Evolutionary conservation across 1,140 invertebrate genomes (phyloP), one percentile per base, ranked within the genome.

Genomic region (Mamestra configurata): DNA sequence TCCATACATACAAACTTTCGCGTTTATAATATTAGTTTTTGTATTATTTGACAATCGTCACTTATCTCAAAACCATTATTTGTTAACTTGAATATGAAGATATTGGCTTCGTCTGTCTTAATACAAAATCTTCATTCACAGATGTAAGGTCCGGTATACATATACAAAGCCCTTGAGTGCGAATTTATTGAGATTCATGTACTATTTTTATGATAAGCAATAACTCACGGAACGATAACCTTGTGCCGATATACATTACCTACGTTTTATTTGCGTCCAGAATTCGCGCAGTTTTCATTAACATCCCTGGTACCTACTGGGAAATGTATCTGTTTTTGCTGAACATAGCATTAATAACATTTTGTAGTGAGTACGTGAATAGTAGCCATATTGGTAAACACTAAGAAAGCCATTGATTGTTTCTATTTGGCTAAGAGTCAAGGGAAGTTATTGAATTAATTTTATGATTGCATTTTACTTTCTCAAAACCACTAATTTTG

Each of bases 181-280:
- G n/a, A 43, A 18, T 37, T 64, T 64, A 64, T 64, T 40, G 5
- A 43, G n/a, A 68, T 15, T 22, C 64, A 24, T 7, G 37, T 24
- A 68, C 64, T 68, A 68, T 40, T 24, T 61, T 68, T 27, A 68
- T 46, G 64, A 46, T 46, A 13, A 61, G 64, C 64, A 22, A 46
- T 68, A 68, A 68, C 22, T 68, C 64, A 46, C 10, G 11, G 31
- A 37, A 6, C 22, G 40, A 24, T 46, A 15, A 27, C 64, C 70
- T 53, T 53, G 70, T 35, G 20, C 40, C 40, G 43, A 37, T 64
- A 22, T 72, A 31, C 27, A 72, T 55, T 13, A 55, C 35, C 27
- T 24, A n/a, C n/a, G n/a, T 68, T 61, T 61, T 68, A 68, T 68
- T 68, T 24, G 13, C 64, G 37, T n/a, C 4, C 11, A 46, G 37